Evolutionary conservation across 2,888 invertebrate genomes (phyloP), one percentile per base, ranked within the genome.

Genomic region (Eledona agricola): DNA sequence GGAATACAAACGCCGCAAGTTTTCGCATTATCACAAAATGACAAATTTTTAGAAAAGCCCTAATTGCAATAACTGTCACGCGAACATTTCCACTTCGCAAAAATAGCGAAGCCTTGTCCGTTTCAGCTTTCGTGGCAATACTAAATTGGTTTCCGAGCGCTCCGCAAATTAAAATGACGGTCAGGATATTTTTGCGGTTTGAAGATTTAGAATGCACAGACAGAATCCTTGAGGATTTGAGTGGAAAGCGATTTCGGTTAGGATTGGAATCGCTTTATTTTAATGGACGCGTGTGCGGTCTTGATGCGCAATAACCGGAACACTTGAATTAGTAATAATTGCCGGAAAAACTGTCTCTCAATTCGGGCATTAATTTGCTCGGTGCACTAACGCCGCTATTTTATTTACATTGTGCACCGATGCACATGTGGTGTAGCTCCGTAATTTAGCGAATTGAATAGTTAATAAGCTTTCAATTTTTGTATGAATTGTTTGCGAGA

Each of bases 191-290:
- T 43, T 51, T 45, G 19, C 47, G 37, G 47, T 47, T 26, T 42
- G 35, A 50, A 32, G 20, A 25, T 42, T 51, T 51, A 51, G 35
- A 43, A 54, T 54, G 47, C 53, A 40, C 35, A 40, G 53, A 28
- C 29, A 4, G 29, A 43, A 38, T 52, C n/a, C 47, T 47, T 47
- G 28, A 25, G 42, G 47, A 53, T 53, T 53, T 53, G 29, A 49
- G 35, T 12, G 35, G 53, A 53, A 49, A 47, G 34, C 53, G 49
- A 53, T 53, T 53, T 53, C 47, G 43, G 35, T 51, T 51, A 34
- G 34, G 51, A 51, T 43, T 51, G 51, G 35, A 51, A 51, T 32
- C 23, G 35, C 43, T 51, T 51, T 51, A 51, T 51, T 51, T 51
- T 43, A 35, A 51, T 28, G 28, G 43, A 42, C 31, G 29, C 22